A percentile compares a stretch with the other conserved stretches of the same genome.
These are phyloP conservation scores for Tupiocoris notatus DNA, from an alignment of 2,888 invertebrate species.

Conservation along the genomic window DNA sequence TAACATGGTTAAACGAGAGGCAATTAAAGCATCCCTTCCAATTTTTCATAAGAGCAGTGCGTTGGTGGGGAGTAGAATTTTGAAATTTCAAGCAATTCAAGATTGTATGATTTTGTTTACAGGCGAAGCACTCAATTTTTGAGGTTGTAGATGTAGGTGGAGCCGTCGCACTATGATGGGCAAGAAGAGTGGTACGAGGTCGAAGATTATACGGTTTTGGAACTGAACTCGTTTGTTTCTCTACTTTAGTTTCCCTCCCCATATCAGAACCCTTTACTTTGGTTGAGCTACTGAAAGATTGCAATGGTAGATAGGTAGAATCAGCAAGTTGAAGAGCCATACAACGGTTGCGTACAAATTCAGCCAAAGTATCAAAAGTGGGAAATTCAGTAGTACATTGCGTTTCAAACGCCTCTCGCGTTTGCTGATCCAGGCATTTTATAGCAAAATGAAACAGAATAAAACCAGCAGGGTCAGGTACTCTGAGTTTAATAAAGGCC, in stretches of 20 bases:
- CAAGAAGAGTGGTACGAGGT: neutral
- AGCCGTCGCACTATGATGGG: neutral
- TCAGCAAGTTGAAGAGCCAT: slow-evolving; percentile 2
- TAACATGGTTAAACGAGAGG: neutral
- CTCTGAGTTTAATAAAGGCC: neutral
- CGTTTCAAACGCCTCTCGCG: slow-evolving; percentile 1
- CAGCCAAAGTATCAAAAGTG: neutral
- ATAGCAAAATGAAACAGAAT: slow-evolving; percentile 2
- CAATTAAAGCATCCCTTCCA: neutral
- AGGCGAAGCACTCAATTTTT: neutral
- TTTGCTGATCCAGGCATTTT: slow-evolving; percentile 11
- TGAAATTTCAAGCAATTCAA: neutral
- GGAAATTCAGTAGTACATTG: slow-evolving; percentile 4
- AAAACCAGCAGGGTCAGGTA: neutral
- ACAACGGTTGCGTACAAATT: neutral
- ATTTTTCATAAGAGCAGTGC: neutral
- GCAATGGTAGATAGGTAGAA: neutral
- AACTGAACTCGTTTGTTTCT: neutral
- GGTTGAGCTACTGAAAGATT: neutral
- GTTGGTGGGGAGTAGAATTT: neutral
- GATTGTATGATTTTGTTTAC: neutral
- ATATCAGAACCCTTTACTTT: neutral
- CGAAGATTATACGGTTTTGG: neutral
- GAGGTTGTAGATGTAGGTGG: neutral
- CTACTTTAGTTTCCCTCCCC: neutral